These are phyloP conservation scores for Napeogenes sylphis DNA, from an alignment of 2,888 invertebrate genomes.

Conservation along the genomic window DNA sequence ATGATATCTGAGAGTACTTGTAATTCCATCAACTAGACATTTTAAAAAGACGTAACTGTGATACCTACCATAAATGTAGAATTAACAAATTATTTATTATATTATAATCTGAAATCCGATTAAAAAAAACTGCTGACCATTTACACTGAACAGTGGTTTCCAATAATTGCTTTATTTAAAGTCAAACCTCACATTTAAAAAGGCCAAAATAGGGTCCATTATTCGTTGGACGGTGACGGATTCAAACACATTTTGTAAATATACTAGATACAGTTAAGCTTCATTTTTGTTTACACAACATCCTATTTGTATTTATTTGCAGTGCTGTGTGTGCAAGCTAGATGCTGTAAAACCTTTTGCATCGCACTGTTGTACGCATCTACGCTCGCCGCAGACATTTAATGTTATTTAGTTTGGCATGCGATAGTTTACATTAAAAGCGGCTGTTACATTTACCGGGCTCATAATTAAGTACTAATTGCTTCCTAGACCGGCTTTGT, in stretches of 20 bases:
- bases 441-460: conserved; percentile 21
- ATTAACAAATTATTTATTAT: too few relatives aligned
- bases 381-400: conserved; percentile 32
- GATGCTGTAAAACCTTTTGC: conserved; percentile 42
- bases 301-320: conserved; percentile 50
- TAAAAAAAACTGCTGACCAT: conserved; percentile 23
- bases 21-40: too few relatives aligned
- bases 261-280: conserved; percentile 36
- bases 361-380: conserved; percentile 41
- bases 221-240: conserved; percentile 29
- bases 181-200: conserved; percentile 28
- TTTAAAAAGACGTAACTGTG: too few relatives aligned
- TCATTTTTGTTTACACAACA: conserved; percentile 55
- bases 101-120: conserved; percentile 8
- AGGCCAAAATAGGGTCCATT: conserved; percentile 27
- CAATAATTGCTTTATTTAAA: conserved; percentile 23
- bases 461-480: conserved; percentile 25
- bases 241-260: conserved; percentile 27
- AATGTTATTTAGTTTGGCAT: conserved; percentile 33
- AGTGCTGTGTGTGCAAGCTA: conserved; percentile 31
- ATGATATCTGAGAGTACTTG: too few relatives aligned
- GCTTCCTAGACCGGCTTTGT: conserved; percentile 20
- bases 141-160: conserved; percentile 30
- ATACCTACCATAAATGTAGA: too few relatives aligned
- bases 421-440: conserved; percentile 26